phyloP scores from a whole-genome alignment of 1,140 invertebrate species.

The Drosophila leontia region DNA sequence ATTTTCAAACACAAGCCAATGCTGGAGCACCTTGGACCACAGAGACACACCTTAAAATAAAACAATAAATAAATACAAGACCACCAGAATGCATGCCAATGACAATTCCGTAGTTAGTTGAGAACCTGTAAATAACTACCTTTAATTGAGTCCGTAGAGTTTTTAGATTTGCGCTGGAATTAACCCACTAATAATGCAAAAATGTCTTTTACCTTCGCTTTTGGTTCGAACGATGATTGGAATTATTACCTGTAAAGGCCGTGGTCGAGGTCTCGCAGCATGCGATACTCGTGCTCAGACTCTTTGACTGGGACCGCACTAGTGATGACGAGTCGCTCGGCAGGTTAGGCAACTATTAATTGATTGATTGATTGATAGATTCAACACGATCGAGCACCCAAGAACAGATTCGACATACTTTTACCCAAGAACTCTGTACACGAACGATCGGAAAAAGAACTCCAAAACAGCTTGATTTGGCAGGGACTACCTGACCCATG shows the following conservation, averaged over 20 bases:
- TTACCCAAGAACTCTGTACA: slow-evolving; percentile 6
- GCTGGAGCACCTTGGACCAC: slow-evolving; percentile 50
- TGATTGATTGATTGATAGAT: slow-evolving; percentile 39
- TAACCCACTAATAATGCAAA: slow-evolving; percentile 61
- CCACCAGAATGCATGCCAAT: slow-evolving; percentile 36
- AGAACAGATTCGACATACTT: neutral
- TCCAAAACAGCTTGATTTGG: slow-evolving; percentile 6
- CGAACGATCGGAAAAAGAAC: slow-evolving; percentile 1
- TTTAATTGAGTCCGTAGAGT: slow-evolving; percentile 16
- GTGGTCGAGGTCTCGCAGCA: slow-evolving; percentile 85
- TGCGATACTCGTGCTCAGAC: slow-evolving; percentile 85
- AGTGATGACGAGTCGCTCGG: slow-evolving; percentile 92
- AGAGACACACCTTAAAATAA: slow-evolving; percentile 13
- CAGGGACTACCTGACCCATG: slow-evolving; percentile 10
- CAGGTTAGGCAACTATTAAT: slow-evolving; percentile 87
- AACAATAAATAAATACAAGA: slow-evolving; percentile 3
- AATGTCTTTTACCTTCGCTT: slow-evolving; percentile 68
- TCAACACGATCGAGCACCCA: slow-evolving; percentile 27
- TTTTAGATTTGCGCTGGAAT: slow-evolving; percentile 39
- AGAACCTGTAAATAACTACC: slow-evolving; percentile 39
- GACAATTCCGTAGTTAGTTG: slow-evolving; percentile 33
- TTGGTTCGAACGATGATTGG: slow-evolving; percentile 54
- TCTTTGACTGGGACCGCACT: slow-evolving; percentile 93
- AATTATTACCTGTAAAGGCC: slow-evolving; percentile 55
- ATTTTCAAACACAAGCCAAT: slow-evolving; percentile 19